Conservation (phyloP, 2,888 invertebrate species). For the Panopea generosa region DNA sequence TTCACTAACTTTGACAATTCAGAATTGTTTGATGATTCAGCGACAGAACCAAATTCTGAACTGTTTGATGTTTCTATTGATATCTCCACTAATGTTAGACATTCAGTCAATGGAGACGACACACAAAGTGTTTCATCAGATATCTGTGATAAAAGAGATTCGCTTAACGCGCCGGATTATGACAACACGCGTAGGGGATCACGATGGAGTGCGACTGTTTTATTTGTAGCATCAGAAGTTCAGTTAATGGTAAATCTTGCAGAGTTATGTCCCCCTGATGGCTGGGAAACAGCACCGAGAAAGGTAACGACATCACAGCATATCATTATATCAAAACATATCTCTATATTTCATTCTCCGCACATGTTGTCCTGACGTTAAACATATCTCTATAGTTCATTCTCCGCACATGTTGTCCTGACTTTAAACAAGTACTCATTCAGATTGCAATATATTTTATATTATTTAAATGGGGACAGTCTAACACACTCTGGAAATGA, state of each 20-base stretch:
- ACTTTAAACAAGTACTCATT: too few species aligned
- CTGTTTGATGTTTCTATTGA: slow-evolving; percentile 59
- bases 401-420: too few species aligned
- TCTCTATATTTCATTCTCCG: too few species aligned
- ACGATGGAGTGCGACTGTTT: slow-evolving; percentile 71
- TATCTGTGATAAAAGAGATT: slow-evolving; percentile 10
- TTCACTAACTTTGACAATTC: slow-evolving; percentile 5
- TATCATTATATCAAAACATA: too few species aligned
- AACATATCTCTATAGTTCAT: too few species aligned
- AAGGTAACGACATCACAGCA: slow-evolving; percentile 27
- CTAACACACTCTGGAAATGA: too few species aligned
- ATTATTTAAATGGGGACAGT: too few species aligned
- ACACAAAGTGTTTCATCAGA: slow-evolving; percentile 13
- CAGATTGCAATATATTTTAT: too few species aligned
- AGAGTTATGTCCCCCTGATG: slow-evolving; percentile 65
- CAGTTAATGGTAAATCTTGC: slow-evolving; percentile 72
- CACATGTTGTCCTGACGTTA: too few species aligned
- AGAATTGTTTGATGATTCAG: too few species aligned
- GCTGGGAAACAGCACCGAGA: slow-evolving; percentile 55
- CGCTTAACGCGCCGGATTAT: slow-evolving; percentile 20
- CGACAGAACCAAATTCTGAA: background rate
- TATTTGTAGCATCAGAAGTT: slow-evolving; percentile 74
- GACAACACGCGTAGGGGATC: slow-evolving; percentile 50
- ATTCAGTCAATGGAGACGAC: too few species aligned
- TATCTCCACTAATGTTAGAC: slow-evolving; percentile 30